Conservation (phyloP, 2,113 vertebrate genomes). For the human (Homo sapiens) region GRCh38 chr15:44976001-44976500, state of each 20-base stretch:
- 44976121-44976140: too few species aligned
- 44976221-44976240: neutral
- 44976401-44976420: neutral
- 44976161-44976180: too few species aligned
- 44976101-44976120: too few species aligned
- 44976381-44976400: neutral
- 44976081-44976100: too few species aligned
- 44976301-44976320: neutral
- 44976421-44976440: neutral
- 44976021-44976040: neutral
- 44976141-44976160: too few species aligned
- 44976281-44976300: neutral
- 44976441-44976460: neutral
- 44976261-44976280: neutral
- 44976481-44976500: neutral
- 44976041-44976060: neutral
- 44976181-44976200: neutral
- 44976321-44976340: neutral
- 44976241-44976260: neutral
- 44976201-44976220: neutral
- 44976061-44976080: neutral
- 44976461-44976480: neutral
- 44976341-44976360: neutral
- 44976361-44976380: neutral
- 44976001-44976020: neutral